Conservation (phyloP, 2,797 vertebrate genomes). For the Centropyge bicolor region DNA sequence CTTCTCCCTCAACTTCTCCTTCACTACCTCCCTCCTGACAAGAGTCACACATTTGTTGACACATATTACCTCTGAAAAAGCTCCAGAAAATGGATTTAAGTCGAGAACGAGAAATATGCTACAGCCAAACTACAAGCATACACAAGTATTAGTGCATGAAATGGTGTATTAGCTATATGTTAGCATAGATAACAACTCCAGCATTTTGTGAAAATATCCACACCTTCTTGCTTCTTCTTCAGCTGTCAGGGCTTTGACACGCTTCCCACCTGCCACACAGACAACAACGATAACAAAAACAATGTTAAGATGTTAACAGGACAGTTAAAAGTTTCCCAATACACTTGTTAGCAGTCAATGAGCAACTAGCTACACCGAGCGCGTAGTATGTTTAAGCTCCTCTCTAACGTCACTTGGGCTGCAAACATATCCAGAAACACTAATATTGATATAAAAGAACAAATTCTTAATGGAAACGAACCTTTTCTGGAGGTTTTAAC, state of each 20-base stretch:
- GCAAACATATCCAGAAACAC: background rate
- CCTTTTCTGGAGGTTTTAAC: constrained; percentile 74
- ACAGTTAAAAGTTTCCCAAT: background rate
- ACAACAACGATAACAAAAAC: too few species aligned
- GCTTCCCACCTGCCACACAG: constrained; percentile 73
- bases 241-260: constrained; percentile 48
- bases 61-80: background rate
- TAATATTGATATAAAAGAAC: rapidly evolving
- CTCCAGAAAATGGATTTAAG: background rate
- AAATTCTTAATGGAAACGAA: background rate
- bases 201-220: background rate
- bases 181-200: background rate
- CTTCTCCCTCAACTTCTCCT: constrained; percentile 87
- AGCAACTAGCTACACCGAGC: background rate
- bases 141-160: background rate
- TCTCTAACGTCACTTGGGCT: background rate
- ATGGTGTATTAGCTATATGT: background rate
- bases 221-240: constrained; percentile 83
- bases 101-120: background rate
- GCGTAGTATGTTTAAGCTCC: background rate
- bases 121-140: background rate
- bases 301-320: background rate
- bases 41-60: background rate
- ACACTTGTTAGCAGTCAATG: background rate
- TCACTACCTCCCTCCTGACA: constrained; percentile 89